Evolutionary conservation across 2,888 invertebrate genomes (phyloP), one percentile per base, ranked within the genome.

Genomic region (Lasioglossum villosulum): DNA sequence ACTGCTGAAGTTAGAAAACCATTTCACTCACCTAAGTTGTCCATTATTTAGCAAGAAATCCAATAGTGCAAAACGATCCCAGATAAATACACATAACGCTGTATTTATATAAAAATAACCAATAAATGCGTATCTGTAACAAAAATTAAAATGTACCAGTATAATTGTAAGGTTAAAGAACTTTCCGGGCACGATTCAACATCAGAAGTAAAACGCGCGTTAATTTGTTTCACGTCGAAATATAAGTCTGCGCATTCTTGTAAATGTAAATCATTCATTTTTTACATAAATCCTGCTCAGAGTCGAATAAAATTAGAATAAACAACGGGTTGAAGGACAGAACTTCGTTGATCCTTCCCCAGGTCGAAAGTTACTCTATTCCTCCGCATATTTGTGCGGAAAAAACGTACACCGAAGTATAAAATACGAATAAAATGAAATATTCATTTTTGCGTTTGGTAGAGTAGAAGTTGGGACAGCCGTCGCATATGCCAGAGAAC

Each of bases 341-440:
- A 56, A 56, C 56, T 56, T n/a, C 12, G 56, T 56, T 56, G 56
- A 56, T 30, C 63, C 30, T 63, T 30, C 0, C 30, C 19, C 19
- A 4, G 63, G 63, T 63, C 63, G 30, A 5, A 63, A 34, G 63
- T 63, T 19, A 19, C 30, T 6, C 59, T 16, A 30, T 30, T 30
- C 16, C 14, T 6, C 6, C 63, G 63, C 16, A 19, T 30, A 16
- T 30, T 63, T 27, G 63, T 19, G 56, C n/a, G 56, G 56, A n/a
- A n/a, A n/a, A n/a, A n/a, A 1, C 56, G 56, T 56, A 56, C 56
- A 6, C 16, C 63, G 3, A 30, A 8, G 63, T 63, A 63, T 63
- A 63, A 63, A 63, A 63, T 63, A 63, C 63, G 63, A 63, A 63
- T 34, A 63, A 63, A 30, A 63, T 63, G 63, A 63, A 63, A 30